Evolutionary conservation across 23 tunicate species (phyloP).

Genomic region (Diplosoma virens): DNA sequence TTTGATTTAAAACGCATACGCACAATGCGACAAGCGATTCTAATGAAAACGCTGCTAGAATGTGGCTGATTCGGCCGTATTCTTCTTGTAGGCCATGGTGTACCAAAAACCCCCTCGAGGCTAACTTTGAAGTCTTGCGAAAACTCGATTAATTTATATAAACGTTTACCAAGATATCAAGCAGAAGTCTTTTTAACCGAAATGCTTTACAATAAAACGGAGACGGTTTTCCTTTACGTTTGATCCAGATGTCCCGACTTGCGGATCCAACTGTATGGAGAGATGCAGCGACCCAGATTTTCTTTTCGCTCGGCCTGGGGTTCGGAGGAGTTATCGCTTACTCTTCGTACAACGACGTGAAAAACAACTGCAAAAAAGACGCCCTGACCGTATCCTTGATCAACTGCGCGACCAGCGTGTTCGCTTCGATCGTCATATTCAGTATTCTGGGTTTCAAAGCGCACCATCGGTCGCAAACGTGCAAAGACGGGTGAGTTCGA

Average conservation of each 20-base stretch:
- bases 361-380: conserved; percentile 91
- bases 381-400: conserved; percentile 83
- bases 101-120: too few species aligned
- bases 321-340: conserved; percentile 99
- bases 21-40: too few species aligned
- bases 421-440: conserved; percentile 93
- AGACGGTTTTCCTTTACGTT: background rate
- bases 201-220: too few species aligned
- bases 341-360: conserved; percentile 86
- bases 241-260: conserved; percentile 54
- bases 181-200: too few species aligned
- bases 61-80: too few species aligned
- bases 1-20: too few species aligned
- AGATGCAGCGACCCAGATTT: conserved; percentile 99
- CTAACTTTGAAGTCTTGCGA: too few species aligned
- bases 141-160: too few species aligned
- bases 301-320: conserved; percentile 97
- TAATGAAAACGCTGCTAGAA: too few species aligned
- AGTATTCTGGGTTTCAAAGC: conserved; percentile 94
- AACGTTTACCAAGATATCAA: too few species aligned
- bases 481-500: conserved; percentile 45
- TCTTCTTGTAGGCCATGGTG: too few species aligned
- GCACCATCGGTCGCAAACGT: conserved; percentile 44
- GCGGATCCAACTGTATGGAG: conserved; percentile 83
- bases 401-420: conserved; percentile 80